These are phyloP conservation scores for Solenopsis fugax DNA, from an alignment of 1,140 invertebrate species.

Conservation along the genomic window DNA sequence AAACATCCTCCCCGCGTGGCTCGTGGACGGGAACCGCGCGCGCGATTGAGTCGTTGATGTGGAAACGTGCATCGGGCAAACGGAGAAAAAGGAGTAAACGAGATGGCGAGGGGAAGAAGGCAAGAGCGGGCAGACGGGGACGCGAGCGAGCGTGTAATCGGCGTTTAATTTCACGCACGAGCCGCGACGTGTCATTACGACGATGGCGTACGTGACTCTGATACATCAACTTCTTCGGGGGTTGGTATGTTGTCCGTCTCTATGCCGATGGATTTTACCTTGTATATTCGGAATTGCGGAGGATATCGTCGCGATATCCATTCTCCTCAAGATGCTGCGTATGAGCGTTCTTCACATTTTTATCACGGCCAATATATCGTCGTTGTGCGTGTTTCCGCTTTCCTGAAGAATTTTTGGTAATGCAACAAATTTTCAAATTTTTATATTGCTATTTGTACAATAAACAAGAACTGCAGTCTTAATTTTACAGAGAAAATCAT, in stretches of 20 bases:
- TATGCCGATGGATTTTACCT: neutral
- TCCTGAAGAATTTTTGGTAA: neutral
- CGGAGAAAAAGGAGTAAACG: constrained; percentile 57
- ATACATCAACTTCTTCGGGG: constrained; percentile 53
- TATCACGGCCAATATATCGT: no score
- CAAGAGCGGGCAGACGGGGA: constrained; percentile 20
- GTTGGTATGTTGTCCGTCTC: constrained; percentile 37
- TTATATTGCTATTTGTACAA: neutral
- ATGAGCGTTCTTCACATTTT: no score
- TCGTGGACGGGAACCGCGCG: constrained; percentile 28
- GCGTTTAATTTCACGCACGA: constrained; percentile 72
- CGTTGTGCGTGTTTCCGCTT: neutral
- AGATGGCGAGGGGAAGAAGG: neutral
- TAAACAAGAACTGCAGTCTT: neutral
- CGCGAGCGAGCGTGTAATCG: constrained; percentile 69
- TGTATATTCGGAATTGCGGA: constrained; percentile 9
- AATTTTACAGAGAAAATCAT: neutral
- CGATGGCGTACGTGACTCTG: constrained; percentile 52
- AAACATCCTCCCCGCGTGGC: constrained; percentile 65
- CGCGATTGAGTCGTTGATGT: constrained; percentile 72
- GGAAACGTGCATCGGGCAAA: constrained; percentile 53
- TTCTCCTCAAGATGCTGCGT: neutral
- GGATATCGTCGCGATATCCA: neutral
- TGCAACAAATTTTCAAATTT: neutral
- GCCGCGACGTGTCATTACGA: constrained; percentile 65